phyloP scores from a whole-genome alignment of 2,113 vertebrate genomes.

The Ictalurus furcatus region DNA sequence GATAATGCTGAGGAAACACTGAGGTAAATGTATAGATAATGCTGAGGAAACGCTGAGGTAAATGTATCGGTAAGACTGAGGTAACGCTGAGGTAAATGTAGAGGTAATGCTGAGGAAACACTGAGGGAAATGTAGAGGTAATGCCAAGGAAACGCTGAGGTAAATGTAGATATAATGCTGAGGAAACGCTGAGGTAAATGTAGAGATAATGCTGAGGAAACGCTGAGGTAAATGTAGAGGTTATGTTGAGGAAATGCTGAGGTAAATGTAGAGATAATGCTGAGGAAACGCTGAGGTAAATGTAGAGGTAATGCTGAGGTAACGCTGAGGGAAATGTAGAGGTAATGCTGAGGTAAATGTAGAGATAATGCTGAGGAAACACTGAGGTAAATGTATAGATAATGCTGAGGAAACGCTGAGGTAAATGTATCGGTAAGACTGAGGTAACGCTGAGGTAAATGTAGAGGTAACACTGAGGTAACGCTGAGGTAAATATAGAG shows the following conservation, averaged over 20 bases:
- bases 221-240: not conserved
- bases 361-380: not conserved
- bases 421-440: not conserved
- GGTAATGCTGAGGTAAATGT: not conserved
- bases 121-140: too few species aligned
- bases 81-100: too few species aligned
- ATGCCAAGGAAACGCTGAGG: too few species aligned
- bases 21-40: not conserved
- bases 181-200: not conserved
- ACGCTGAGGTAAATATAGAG: too few species aligned
- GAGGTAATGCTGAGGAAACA: too few species aligned
- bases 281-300: not conserved
- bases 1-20: not conserved
- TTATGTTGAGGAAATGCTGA: too few species aligned
- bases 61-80: not conserved
- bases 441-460: too few species aligned
- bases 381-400: not conserved
- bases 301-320: not conserved
- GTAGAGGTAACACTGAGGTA: too few species aligned
- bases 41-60: not conserved
- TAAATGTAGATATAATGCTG: not conserved
- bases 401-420: not conserved
- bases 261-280: not conserved
- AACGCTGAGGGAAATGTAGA: not conserved
- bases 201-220: too few species aligned